Percentiles rank a stretch among this genome's conserved stretches.
phyloP scores from a whole-genome alignment of 2,888 invertebrate species.

The Xestia xanthographa region DNA sequence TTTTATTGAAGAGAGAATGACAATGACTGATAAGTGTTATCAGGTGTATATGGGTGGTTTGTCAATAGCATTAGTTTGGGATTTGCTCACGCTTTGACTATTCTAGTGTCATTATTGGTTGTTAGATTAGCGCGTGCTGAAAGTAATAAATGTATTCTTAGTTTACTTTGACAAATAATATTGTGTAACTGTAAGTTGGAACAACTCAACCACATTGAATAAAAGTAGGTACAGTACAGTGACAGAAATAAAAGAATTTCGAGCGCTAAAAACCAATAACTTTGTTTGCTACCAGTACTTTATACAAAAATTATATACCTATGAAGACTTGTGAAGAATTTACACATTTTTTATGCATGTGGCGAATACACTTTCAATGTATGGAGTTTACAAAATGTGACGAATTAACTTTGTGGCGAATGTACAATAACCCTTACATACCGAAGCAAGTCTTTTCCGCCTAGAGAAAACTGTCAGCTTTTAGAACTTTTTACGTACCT shows the following conservation, averaged over 20 bases:
- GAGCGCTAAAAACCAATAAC: too few species aligned
- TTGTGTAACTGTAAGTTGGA: not conserved
- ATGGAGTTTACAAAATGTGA: too few species aligned
- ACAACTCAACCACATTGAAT: not conserved
- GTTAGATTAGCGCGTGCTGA: slow-evolving; percentile 28
- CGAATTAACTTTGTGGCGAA: too few species aligned
- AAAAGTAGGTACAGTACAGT: not conserved
- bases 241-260: not conserved
- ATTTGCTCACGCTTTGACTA: slow-evolving; percentile 37
- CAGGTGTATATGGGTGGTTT: slow-evolving; percentile 37
- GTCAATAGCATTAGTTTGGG: slow-evolving; percentile 30
- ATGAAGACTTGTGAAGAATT: too few species aligned
- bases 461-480: not conserved
- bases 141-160: not conserved
- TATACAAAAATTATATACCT: too few species aligned
- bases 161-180: not conserved
- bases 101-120: slow-evolving; percentile 13
- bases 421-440: too few species aligned
- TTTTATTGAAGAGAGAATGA: slow-evolving; percentile 49
- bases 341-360: too few species aligned
- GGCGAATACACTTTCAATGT: too few species aligned
- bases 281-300: too few species aligned
- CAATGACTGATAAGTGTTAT: slow-evolving; percentile 56
- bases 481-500: not conserved
- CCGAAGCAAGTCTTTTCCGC: not conserved